Conservation (phyloP, 2,797 vertebrate species). For the Ptychadena robeensis region DNA sequence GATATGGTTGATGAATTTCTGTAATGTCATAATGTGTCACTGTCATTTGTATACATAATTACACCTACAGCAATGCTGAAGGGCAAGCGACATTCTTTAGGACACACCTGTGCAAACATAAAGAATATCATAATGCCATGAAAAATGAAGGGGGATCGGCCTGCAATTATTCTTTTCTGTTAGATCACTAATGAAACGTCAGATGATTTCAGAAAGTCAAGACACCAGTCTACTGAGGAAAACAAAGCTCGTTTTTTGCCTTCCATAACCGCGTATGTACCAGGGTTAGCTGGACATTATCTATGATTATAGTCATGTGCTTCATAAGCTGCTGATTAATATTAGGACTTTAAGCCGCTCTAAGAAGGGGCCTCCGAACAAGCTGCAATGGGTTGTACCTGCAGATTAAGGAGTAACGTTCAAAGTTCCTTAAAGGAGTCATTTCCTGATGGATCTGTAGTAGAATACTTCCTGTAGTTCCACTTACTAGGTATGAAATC, state of each 20-base stretch:
- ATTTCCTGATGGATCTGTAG: not conserved
- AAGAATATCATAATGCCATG: not conserved
- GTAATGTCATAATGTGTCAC: no score
- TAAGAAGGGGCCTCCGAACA: slow-evolving; percentile 28
- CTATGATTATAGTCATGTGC: slow-evolving; percentile 58
- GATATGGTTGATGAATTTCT: no score
- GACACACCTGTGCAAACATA: not conserved
- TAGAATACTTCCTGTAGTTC: not conserved
- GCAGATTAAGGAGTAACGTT: not conserved
- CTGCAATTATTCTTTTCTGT: not conserved
- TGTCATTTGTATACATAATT: not conserved
- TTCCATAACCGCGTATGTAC: slow-evolving; percentile 5
- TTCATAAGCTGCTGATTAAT: slow-evolving; percentile 56
- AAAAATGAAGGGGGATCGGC: no score
- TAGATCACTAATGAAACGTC: not conserved
- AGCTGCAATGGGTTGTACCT: slow-evolving; percentile 15
- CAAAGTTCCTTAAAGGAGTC: not conserved
- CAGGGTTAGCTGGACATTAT: slow-evolving; percentile 27
- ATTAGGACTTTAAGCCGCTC: slow-evolving; percentile 49
- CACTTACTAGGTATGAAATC: no score
- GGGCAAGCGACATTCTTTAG: not conserved
- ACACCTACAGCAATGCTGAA: not conserved
- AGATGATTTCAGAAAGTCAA: not conserved
- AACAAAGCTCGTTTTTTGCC: not conserved
- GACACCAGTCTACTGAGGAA: not conserved